These are phyloP conservation scores for Myotis planiceps DNA, from an alignment of 2,797 vertebrate species.

Conservation along the genomic window DNA sequence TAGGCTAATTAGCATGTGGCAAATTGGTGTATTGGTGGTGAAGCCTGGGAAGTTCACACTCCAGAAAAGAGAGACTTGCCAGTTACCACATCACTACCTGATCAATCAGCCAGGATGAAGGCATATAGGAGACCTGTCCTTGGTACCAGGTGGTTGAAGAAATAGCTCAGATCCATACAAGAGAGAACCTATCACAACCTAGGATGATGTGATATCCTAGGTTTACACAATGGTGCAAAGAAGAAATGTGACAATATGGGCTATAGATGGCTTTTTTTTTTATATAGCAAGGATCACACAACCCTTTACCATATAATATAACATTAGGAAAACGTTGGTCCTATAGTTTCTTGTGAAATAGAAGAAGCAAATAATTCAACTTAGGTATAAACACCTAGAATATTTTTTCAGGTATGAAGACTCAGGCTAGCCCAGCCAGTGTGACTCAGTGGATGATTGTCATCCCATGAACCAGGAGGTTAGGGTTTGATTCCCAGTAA, in stretches of 20 bases:
- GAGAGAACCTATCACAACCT: not conserved
- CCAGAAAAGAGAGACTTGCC: not conserved
- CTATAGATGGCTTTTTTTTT: not conserved
- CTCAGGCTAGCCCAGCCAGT: not conserved
- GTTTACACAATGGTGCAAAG: not conserved
- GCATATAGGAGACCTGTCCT: not conserved
- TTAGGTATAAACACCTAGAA: not conserved
- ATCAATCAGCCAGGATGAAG: not conserved
- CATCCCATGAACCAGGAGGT: no score
- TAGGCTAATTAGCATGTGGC: not conserved
- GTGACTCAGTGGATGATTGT: no score
- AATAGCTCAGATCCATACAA: not conserved
- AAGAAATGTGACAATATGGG: not conserved
- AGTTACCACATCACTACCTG: not conserved
- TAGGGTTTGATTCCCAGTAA: no score
- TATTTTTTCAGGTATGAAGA: not conserved
- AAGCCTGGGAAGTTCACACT: not conserved
- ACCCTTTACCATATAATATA: accelerated
- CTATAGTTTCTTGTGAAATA: not conserved
- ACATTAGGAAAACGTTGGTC: not conserved
- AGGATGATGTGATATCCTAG: no score
- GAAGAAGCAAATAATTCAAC: not conserved
- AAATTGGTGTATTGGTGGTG: not conserved
- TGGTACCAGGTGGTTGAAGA: not conserved
- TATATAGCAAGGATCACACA: not conserved